phyloP scores from a whole-genome alignment of 92 coral and sea anemone genomes.

The Desmophyllum pertusum region DNA sequence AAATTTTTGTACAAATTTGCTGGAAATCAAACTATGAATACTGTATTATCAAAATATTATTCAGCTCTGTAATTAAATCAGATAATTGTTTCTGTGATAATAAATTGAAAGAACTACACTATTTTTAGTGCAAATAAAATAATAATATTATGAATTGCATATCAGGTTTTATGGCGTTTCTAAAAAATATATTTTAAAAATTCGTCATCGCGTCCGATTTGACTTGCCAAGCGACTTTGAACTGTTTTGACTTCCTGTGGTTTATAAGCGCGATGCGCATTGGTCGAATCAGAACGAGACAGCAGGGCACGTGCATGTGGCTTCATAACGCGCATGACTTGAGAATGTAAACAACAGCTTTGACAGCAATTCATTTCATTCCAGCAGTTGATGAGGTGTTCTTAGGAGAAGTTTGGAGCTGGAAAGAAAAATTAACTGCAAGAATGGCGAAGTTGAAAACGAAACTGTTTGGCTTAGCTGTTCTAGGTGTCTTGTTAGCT shows the following conservation, averaged over 20 bases:
- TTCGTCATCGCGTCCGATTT: background rate
- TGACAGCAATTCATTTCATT: slow-evolving; percentile 29
- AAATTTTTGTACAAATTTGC: too few species aligned
- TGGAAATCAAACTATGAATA: too few species aligned
- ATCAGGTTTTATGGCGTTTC: background rate
- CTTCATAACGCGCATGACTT: slow-evolving; percentile 23
- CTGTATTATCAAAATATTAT: too few species aligned
- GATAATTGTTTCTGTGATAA: too few species aligned
- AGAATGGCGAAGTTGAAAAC: slow-evolving; percentile 67
- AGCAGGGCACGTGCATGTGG: slow-evolving; percentile 22
- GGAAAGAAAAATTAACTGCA: background rate
- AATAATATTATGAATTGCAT: slow-evolving; percentile 5
- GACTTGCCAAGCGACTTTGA: background rate
- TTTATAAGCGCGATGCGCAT: slow-evolving; percentile 44
- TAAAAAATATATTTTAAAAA: background rate
- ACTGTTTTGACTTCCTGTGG: slow-evolving; percentile 18
- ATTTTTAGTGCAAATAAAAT: background rate
- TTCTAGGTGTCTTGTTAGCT: slow-evolving; percentile 83
- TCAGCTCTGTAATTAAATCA: too few species aligned
- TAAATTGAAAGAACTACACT: background rate
- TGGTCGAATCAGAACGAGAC: slow-evolving; percentile 76
- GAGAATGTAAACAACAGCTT: slow-evolving; percentile 38
- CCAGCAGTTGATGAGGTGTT: slow-evolving; percentile 41
- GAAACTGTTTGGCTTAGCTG: slow-evolving; percentile 83
- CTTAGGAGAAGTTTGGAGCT: slow-evolving; percentile 19